Evolutionary conservation across 2,797 vertebrate species (phyloP).

Genomic region (Enteromius mattozi): DNA sequence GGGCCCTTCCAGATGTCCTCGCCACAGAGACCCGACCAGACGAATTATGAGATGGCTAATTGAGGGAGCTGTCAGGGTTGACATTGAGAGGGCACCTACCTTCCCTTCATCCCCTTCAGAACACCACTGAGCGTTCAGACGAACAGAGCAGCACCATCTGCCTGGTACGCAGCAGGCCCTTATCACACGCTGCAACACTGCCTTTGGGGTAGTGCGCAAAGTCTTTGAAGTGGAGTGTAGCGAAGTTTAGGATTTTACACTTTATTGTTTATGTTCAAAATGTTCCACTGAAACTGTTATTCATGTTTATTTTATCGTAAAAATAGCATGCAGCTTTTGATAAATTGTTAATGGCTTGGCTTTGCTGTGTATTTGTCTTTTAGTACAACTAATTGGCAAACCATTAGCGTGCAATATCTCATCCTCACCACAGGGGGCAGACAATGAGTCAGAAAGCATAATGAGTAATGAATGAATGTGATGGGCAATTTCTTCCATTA

Average conservation of each 20-base stretch:
- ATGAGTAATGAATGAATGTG: constrained; percentile 36
- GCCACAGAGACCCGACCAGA: constrained; percentile 48
- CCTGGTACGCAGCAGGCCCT: constrained; percentile 53
- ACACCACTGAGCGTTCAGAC: constrained; percentile 57
- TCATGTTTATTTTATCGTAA: constrained; percentile 19
- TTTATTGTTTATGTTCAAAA: constrained; percentile 29
- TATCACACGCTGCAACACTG: constrained; percentile 40
- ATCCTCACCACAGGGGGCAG: constrained; percentile 34
- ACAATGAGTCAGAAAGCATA: constrained; percentile 16
- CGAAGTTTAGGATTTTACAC: constrained; percentile 9
- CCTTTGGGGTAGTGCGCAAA: constrained; percentile 16
- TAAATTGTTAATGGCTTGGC: constrained; percentile 27
- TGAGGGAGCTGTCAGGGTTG: constrained; percentile 57
- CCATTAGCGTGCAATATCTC: not conserved
- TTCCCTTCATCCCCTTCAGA: constrained; percentile 48
- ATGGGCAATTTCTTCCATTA: constrained; percentile 37
- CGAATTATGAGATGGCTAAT: constrained; percentile 56
- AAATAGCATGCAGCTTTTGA: constrained; percentile 12
- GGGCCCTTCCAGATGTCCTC: constrained; percentile 61
- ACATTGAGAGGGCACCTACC: constrained; percentile 59
- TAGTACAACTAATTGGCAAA: constrained; percentile 15
- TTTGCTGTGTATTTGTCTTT: not conserved
- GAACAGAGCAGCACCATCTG: constrained; percentile 63
- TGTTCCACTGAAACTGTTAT: constrained; percentile 22
- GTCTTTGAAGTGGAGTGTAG: constrained; percentile 45